Percentiles rank a stretch among this genome's conserved stretches.
phyloP scores from a whole-genome alignment of 2,888 invertebrate species.

The Tetragonula carbonaria region DNA sequence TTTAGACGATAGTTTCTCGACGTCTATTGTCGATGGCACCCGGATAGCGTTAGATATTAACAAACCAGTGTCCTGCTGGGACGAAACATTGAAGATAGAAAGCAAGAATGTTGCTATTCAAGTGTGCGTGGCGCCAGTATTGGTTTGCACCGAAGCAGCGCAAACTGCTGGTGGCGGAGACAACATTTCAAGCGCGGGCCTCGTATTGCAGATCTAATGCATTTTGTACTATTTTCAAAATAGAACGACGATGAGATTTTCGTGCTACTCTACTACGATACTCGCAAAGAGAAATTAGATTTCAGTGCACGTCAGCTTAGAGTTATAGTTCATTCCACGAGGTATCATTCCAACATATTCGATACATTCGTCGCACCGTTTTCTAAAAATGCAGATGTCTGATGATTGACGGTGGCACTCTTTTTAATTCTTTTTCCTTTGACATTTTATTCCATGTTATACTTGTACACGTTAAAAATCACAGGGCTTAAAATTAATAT shows the following conservation, averaged over 20 bases:
- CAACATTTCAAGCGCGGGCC: slow-evolving; percentile 95
- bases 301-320: slow-evolving; percentile 9
- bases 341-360: slow-evolving; percentile 36
- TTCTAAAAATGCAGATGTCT: not conserved
- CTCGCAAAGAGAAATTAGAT: slow-evolving; percentile 17
- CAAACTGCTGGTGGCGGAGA: slow-evolving; percentile 95
- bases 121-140: slow-evolving; percentile 93
- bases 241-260: slow-evolving; percentile 4
- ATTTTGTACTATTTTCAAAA: not conserved
- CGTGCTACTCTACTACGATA: not conserved
- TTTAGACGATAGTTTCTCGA: slow-evolving; percentile 93
- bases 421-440: not conserved
- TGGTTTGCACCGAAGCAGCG: slow-evolving; percentile 92
- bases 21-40: slow-evolving; percentile 86
- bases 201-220: slow-evolving; percentile 88
- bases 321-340: slow-evolving; percentile 49
- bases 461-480: not conserved
- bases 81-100: slow-evolving; percentile 86
- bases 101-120: slow-evolving; percentile 84
- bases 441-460: slow-evolving; percentile 3
- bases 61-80: slow-evolving; percentile 93
- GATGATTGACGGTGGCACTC: not conserved
- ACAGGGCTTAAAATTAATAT: slow-evolving; percentile 7
- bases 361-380: not conserved
- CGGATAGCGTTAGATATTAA: slow-evolving; percentile 88